Evolutionary conservation across 1,140 invertebrate species (phyloP).

Genomic region (Platyscapa corneri): DNA sequence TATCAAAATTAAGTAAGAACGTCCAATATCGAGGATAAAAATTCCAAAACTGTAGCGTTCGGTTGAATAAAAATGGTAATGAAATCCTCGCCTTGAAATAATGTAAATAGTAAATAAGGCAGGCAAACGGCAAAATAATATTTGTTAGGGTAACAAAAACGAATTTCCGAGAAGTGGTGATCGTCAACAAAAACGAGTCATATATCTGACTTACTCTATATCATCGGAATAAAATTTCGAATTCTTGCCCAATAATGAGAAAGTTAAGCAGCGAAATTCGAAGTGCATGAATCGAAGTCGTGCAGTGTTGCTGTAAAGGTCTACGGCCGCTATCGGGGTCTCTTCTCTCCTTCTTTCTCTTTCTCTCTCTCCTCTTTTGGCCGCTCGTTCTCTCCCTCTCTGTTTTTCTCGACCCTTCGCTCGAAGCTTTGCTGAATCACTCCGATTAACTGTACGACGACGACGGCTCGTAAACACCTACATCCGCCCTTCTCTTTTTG

Average conservation of each 20-base stretch:
- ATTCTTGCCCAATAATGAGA: constrained; percentile 1
- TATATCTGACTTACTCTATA: background rate
- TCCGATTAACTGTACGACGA: constrained; percentile 36
- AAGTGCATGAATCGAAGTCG: background rate
- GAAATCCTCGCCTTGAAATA: too few species aligned
- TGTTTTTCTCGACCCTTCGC: constrained; percentile 45
- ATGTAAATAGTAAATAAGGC: background rate
- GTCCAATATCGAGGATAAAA: too few species aligned
- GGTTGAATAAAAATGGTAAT: too few species aligned
- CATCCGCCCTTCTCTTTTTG: constrained; percentile 48
- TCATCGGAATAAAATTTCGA: constrained; percentile 8
- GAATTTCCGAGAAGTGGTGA: background rate
- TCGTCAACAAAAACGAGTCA: background rate
- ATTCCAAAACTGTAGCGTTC: too few species aligned
- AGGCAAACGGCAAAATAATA: background rate
- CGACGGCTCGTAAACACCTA: constrained; percentile 36
- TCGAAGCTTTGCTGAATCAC: constrained; percentile 47
- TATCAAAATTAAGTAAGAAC: too few species aligned
- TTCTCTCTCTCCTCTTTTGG: background rate
- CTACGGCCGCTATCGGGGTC: constrained; percentile 67
- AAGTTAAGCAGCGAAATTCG: background rate
- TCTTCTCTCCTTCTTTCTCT: constrained; percentile 22
- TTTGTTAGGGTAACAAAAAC: background rate
- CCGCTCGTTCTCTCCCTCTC: constrained; percentile 31
- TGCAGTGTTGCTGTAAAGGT: constrained; percentile 52